Base-by-base conservation (phyloP, 2,113 vertebrate species). In the Poecile atricapillus region DNA sequence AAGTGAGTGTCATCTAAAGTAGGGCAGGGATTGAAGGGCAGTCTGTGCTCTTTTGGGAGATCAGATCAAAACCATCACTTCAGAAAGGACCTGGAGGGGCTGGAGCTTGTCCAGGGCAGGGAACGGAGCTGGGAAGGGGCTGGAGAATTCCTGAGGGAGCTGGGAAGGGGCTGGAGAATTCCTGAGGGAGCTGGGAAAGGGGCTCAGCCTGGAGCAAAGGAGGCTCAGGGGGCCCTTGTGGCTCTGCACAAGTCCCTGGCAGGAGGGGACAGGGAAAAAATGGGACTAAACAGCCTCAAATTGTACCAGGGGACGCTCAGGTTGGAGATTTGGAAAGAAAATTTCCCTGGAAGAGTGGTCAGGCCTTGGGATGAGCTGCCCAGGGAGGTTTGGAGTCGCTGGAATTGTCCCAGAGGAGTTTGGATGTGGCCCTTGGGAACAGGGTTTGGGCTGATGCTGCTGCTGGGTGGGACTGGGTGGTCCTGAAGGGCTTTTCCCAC, bases 291-390 rank as follows among this genome's bases (percentile, higher is more conserved):
- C 0, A 0, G n/a, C 78, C 52, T 39, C 43, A 31, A 13, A 2
- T 1, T 10, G 52, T n/a, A 13, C 16, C 52, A 67, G 41, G 27
- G 22, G 13, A 67, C 13, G 15, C 0, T 10, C 50, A 35, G 41
- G 0, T 30, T 23, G 7, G 11, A 46, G 4, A 24, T 9, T 39
- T 39, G 37, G 23, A 21, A 35, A 50, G 12, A 41, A 43, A 28
- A 23, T 20, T 67, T 7, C 21, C 33, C 41, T 55, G 0, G 0
- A 4, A 41, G 43, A n/a, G 65, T 5, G 44, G 3, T 19, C 7
- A 59, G 64, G 64, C 53, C 7, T 10, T 69, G 53, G 53, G 1
- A 3, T n/a, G 79, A 83, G 65, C 11, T 82, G 79, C 65, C 44
- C 79, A 60, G 79, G 67, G 65, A 43, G 31, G 13, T 50, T 50